Evolutionary conservation across 2,888 invertebrate species (phyloP).

Genomic region (Agonum fuliginosum): DNA sequence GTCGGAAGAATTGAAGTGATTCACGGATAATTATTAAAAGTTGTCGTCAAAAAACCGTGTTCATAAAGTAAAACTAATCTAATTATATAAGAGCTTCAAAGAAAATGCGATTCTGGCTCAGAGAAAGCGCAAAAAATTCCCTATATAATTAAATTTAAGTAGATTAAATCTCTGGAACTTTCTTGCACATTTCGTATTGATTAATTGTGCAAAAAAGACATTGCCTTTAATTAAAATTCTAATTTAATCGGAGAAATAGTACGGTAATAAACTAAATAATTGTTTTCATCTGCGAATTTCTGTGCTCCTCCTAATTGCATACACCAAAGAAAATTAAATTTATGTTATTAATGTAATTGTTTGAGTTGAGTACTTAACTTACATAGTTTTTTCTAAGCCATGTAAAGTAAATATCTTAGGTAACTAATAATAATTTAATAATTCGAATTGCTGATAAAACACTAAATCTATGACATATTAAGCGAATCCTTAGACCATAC

Average conservation of each 20-base stretch:
- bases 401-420: too few relatives aligned
- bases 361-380: too few relatives aligned
- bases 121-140: slow-evolving; percentile 39
- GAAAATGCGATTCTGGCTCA: slow-evolving; percentile 39
- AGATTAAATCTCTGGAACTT: slow-evolving; percentile 47
- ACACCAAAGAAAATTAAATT: too few relatives aligned
- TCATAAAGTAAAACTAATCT: slow-evolving; percentile 55
- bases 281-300: slow-evolving; percentile 1
- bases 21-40: slow-evolving; percentile 31
- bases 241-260: slow-evolving; percentile 43
- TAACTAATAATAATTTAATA: too few relatives aligned
- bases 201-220: slow-evolving; percentile 49
- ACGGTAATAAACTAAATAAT: slow-evolving; percentile 43
- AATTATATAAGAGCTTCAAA: slow-evolving; percentile 50
- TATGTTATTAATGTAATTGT: too few relatives aligned
- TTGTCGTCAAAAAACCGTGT: slow-evolving; percentile 22
- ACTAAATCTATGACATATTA: too few relatives aligned
- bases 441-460: too few relatives aligned
- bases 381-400: too few relatives aligned
- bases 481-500: too few relatives aligned
- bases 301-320: too few relatives aligned
- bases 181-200: slow-evolving; percentile 40
- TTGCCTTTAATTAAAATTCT: slow-evolving; percentile 48
- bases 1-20: not conserved
- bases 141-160: slow-evolving; percentile 53